Evolutionary conservation across 2,113 vertebrate genomes (phyloP), one percentile per base, ranked within the genome.

Genomic region (Trachemys scripta): DNA sequence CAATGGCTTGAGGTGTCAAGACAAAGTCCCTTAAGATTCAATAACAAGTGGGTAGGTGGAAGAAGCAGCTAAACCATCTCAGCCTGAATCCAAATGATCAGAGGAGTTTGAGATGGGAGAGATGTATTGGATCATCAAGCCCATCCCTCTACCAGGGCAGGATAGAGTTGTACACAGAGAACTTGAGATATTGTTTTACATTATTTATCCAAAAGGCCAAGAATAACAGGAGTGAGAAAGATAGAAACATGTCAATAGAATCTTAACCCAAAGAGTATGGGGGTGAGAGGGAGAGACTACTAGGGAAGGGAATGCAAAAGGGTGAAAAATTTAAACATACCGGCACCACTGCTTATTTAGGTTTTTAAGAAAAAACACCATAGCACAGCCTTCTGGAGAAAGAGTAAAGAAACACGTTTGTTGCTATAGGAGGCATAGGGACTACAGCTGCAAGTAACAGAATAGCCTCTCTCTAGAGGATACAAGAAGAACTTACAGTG

Each of bases 41-140:
- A n/a, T 25, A 24, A 20, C 35, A 7, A 31, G 62, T 29, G 10
- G 51, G 45, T 45, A 92, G 62, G 62, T 50, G 22, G 45, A 17
- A 29, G 11, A 25, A 20, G 16, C 7, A 3, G 2, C 10, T 3
- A 8, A 82, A 22, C 12, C 0, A 5, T 12, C 24, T 57, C 29
- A 49, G 75, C 22, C 24, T 47, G 75, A 76, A 76, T 10, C 7
- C 0, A 0, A 0, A 0, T 7, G 50, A 91, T 65, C 1, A 38
- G 42, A 0, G 4, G 89, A 29, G 9, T 53, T 75, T 19, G 49
- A 27, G 29, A 51, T 51, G 54, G 75, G 45, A 24, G 56, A 75
- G 31, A 9, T 1, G 3, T 76, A 76, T 20, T 50, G 45, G 10
- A 0, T 13, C 3, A 25, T 54, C 53, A 81, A 2, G 17, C 1